Evolutionary conservation across 2,888 invertebrate species (phyloP), one percentile per base, ranked within the genome.

Genomic region (Neoitamus cyanurus): DNA sequence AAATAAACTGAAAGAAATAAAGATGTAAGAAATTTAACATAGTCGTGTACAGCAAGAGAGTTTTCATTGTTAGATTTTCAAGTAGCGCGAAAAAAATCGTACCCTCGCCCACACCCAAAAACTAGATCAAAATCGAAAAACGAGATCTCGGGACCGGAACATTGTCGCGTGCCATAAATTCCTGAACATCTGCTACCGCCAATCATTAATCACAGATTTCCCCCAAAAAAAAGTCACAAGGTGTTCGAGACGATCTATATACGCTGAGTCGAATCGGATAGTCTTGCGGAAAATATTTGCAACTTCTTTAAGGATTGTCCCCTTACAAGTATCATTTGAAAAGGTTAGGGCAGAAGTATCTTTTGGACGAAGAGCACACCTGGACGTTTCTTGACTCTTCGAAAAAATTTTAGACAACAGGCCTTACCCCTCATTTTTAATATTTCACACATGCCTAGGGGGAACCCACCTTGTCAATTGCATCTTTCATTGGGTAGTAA

Each of bases 391-490:
- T 73, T 73, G 73, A 73, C 73, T 73, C 36, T 20, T 37, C 15
- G 37, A 73, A 37, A 37, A n/a, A n/a, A 15, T 34, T 34, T 20
- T n/a, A 73, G 13, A 58, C 70, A 73, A 73, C 15, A 20, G 73
- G 9, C 15, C 3, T 15, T 25, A 34, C 37, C 73, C 73, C 37
- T 73, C 36, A 37, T 20, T 73, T 73, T 73, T 36, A 37, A 37
- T 73, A 73, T 34, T 73, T 73, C 37, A 73, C 73, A 73, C 36
- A 73, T 36, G 6, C 73, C 25, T 11, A 15, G 58, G 20, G 73
- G 36, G 37, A 34, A 36, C 73, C 73, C 73, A 73, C 73, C 73
- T 73, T 73, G 73, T 73, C 73, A 37, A 73, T 70, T 70, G 73
- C 11, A 73, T 73, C 73, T 73, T 70, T 30, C 70, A 70, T 31